Base-by-base conservation (phyloP, 2,113 vertebrate genomes). In the Xiphophorus couchianus region DNA sequence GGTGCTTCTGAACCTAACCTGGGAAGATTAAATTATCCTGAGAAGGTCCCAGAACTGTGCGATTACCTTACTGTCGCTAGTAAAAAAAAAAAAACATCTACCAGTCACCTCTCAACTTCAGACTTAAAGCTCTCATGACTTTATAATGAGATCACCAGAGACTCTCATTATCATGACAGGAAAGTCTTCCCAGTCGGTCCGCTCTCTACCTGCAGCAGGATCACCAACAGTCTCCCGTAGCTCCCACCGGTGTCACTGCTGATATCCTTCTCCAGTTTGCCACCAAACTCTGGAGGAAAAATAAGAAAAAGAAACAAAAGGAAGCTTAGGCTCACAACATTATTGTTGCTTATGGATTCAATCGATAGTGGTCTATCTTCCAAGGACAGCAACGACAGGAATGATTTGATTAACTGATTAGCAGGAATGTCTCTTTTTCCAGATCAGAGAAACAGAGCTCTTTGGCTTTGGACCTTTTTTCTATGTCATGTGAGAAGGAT, bases 191-290 rank as follows among this genome's bases (percentile, higher is more conserved):
- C 28, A 69, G 69, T 69, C 44, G 28, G 28, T 22, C n/a, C 62
- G 13, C 25, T 6, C 15, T 70, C 10, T 93, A 99, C 98, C 97
- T 99, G 97, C 54, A 98, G 93, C 37, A 99, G 95, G 74, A 98
- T 96, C 84, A 99, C 95, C 92, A 99, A 76, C 85, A 99, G 91
- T 31, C 93, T 95, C 92, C 97, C 95, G 84, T 96, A 99, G 86
- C 92, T 84, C n/a, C 98, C 97, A 1, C 96, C 95, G 0, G 97
- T 99, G 68, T 99, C 98, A 54, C 95, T 93, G 27, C 92, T 95
- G 85, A 99, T 92, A 60, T 96, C 95, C 28, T 97, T 97, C 90
- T 99, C 98, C 91, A 99, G 92, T 78, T 91, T 94, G 4, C 91
- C 88, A 66, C 94, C 94, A 22, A 96, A 96, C 72, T 99, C 98